Evolutionary conservation across 1,140 invertebrate genomes (phyloP).

Genomic region (Scaptomyza graminum): DNA sequence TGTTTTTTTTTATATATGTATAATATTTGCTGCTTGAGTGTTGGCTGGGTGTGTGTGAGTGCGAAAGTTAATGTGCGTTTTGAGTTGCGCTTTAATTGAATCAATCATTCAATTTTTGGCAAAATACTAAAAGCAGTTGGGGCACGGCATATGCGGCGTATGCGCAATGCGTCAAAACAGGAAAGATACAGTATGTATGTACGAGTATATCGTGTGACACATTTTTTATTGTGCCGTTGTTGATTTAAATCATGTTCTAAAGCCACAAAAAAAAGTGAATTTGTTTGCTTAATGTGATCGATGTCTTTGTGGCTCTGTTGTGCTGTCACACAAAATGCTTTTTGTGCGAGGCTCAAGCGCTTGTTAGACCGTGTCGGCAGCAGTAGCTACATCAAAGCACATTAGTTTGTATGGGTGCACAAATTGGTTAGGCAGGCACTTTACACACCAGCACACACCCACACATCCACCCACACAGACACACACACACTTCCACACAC

Average conservation of each 20-base stretch:
- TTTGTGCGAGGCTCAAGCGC: conserved; percentile 32
- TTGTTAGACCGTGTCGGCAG: conserved; percentile 52
- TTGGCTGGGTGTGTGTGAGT: conserved; percentile 1
- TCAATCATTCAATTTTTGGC: conserved; percentile 78
- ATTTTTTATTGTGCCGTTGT: conserved; percentile 39
- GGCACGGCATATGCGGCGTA: conserved; percentile 28
- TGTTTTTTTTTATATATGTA: conserved; percentile 19
- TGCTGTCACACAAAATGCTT: conserved; percentile 27
- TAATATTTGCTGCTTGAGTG: conserved; percentile 58
- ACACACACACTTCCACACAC: conserved; percentile 21
- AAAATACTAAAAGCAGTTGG: conserved; percentile 49
- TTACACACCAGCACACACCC: conserved; percentile 52
- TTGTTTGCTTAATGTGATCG: conserved; percentile 77
- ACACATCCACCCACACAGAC: background rate
- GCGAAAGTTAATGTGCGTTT: conserved; percentile 7
- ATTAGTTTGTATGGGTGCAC: conserved; percentile 70
- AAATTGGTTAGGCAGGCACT: conserved; percentile 78
- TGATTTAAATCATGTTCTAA: conserved; percentile 68
- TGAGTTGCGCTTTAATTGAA: conserved; percentile 53
- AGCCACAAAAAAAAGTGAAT: conserved; percentile 44
- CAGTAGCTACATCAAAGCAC: conserved; percentile 63
- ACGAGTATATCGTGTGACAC: conserved; percentile 61
- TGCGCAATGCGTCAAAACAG: conserved; percentile 31
- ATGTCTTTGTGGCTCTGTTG: conserved; percentile 48
- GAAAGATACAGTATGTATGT: conserved; percentile 5